phyloP scores from a whole-genome alignment of 2,113 vertebrate genomes.

The Tetrao urogallus region DNA sequence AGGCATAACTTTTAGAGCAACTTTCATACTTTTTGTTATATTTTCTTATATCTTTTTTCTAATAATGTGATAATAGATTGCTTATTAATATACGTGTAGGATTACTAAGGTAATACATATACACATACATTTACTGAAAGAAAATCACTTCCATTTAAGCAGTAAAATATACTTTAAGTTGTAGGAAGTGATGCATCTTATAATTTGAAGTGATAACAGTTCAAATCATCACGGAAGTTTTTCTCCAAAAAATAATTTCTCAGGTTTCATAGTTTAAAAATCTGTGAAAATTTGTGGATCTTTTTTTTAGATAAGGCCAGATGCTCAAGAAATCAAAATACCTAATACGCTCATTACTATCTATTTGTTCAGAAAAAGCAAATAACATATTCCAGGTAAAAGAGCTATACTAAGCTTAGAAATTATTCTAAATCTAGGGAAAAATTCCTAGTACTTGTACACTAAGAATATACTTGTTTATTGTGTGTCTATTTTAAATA shows the following conservation, averaged over 20 bases:
- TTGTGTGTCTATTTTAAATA: not conserved
- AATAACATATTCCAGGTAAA: not conserved
- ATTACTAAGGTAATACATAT: not conserved
- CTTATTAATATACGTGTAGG: not conserved
- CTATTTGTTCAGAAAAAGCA: not conserved
- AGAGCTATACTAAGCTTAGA: not conserved
- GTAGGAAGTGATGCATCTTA: conserved; percentile 26
- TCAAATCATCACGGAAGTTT: conserved; percentile 15
- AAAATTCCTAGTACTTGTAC: not conserved
- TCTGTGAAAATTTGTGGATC: conserved; percentile 1
- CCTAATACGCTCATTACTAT: not conserved
- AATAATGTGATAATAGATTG: not conserved
- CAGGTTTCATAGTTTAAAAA: conserved; percentile 17
- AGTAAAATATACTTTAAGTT: conserved; percentile 20
- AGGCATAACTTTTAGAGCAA: too few relatives aligned
- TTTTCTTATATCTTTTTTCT: not conserved
- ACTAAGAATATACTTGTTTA: not conserved
- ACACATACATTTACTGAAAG: conserved; percentile 35
- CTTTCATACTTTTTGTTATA: not conserved
- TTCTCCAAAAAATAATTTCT: conserved; percentile 9
- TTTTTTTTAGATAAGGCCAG: not conserved
- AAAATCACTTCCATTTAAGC: conserved; percentile 34
- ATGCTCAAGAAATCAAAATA: not conserved
- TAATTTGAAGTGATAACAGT: conserved; percentile 45
- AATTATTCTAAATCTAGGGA: not conserved